Evolutionary conservation across 2,797 vertebrate genomes (phyloP).

Genomic region (Epinephelus coioides): DNA sequence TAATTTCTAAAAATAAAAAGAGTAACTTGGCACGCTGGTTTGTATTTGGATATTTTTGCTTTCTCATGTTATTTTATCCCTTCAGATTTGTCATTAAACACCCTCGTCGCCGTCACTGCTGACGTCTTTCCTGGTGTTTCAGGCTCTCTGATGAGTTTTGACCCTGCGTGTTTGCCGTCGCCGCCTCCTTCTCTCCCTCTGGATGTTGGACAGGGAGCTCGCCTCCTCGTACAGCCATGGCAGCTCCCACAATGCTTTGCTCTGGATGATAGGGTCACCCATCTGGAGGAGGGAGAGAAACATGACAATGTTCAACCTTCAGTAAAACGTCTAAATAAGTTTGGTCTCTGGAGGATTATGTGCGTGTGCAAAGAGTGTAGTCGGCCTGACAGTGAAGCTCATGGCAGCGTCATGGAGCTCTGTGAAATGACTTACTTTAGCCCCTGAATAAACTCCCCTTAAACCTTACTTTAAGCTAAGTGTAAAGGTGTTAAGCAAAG

Average conservation of each 20-base stretch:
- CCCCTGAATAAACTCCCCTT: neutral
- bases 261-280: slow-evolving; percentile 39
- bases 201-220: neutral
- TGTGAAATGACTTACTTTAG: neutral
- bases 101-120: neutral
- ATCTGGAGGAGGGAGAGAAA: slow-evolving; percentile 40
- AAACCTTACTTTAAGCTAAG: neutral
- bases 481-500: no score
- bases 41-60: neutral
- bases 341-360: no score
- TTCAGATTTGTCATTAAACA: neutral
- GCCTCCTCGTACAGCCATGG: slow-evolving; percentile 63
- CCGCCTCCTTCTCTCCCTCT: neutral
- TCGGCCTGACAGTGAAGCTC: no score
- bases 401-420: no score
- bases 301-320: no score
- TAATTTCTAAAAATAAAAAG: neutral
- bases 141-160: slow-evolving; percentile 1
- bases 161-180: slow-evolving; percentile 19
- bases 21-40: slow-evolving; percentile 9
- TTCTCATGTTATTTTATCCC: neutral
- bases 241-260: slow-evolving; percentile 76
- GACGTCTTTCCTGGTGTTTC: neutral
- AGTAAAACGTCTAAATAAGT: no score
- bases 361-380: no score